phyloP scores from a whole-genome alignment of 2,888 invertebrate genomes.

The Eustalomyia histrio region DNA sequence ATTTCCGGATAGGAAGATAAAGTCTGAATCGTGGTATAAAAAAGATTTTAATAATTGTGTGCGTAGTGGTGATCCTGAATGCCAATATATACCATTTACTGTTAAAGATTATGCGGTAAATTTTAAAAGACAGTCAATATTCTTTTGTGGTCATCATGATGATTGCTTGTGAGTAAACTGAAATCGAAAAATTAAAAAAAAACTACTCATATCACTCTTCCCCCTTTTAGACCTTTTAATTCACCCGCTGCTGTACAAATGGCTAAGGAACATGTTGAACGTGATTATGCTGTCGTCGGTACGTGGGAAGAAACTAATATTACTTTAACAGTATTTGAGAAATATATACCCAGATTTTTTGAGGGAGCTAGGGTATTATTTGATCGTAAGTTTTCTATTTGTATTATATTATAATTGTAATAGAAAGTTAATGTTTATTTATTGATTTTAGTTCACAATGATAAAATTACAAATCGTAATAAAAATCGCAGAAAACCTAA shows the following conservation, averaged over 20 bases:
- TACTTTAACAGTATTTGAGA: conserved; percentile 89
- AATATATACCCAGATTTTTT: conserved; percentile 91
- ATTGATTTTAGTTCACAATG: conserved; percentile 68
- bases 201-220: too few species aligned
- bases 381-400: conserved; percentile 83
- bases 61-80: conserved; percentile 88
- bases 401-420: not conserved
- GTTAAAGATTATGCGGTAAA: conserved; percentile 89
- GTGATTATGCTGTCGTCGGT: conserved; percentile 92
- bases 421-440: not conserved
- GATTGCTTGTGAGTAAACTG: conserved; percentile 85
- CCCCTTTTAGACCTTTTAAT: conserved; percentile 86
- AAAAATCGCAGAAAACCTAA: conserved; percentile 91
- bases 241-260: conserved; percentile 88
- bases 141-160: conserved; percentile 91
- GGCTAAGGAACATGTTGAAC: conserved; percentile 90
- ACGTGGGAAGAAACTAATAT: conserved; percentile 92
- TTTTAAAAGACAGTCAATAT: conserved; percentile 79
- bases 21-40: conserved; percentile 66
- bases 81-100: conserved; percentile 84
- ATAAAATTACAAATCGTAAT: conserved; percentile 83
- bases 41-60: conserved; percentile 91
- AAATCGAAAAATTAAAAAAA: too few species aligned
- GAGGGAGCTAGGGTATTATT: conserved; percentile 87
- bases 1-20: conserved; percentile 84